Base-by-base conservation (phyloP, 2,797 vertebrate species). In the Gallinago solitaria region DNA sequence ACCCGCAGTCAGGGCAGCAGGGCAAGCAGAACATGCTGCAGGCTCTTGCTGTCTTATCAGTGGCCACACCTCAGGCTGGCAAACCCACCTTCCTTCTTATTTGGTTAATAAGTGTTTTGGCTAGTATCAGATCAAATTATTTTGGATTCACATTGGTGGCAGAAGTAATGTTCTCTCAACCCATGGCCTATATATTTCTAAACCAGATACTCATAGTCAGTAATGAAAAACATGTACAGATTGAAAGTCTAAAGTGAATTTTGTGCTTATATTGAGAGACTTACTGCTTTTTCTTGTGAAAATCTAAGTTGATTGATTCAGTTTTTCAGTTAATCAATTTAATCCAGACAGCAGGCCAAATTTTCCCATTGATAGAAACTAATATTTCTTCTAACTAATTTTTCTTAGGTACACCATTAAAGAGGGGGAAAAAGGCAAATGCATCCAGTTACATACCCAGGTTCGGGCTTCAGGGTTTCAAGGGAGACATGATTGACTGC, bases 321-420 rank as follows among this genome's bases (percentile, higher is more conserved):
- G 61, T 89, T 95, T 96, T 96, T 92, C 85, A 96, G 64, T 91
- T 86, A 83, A 67, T 13, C 56, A 54, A 30, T 63, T 12, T 56
- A 57, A 6, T 89, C 65, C 56, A 96, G 78, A 89, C 32, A 84
- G 47, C 61, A 79, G 67, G 67, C 9, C 78, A 59, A 50, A 85
- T 71, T 77, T 93, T 90, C 67, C 69, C 25, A 23, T 83, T 83
- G 87, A 95, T 80, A 95, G 56, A 83, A 96, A 67, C 53, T 78
- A 69, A 20, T 92, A 90, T 91, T 93, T 95, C 60, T 93, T 96
- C 78, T 77, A 69, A 94, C 73, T 95, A 8, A 35, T 82, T 94
- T 97, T 95, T 91, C 56, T 90, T 94, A 71, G 32, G 25, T 47
- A 50, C 68, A 53, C 32, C 27, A 77, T 90, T 95, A 96, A 90